phyloP scores from a whole-genome alignment of 2,888 invertebrate genomes.

The Cetonia aurata region DNA sequence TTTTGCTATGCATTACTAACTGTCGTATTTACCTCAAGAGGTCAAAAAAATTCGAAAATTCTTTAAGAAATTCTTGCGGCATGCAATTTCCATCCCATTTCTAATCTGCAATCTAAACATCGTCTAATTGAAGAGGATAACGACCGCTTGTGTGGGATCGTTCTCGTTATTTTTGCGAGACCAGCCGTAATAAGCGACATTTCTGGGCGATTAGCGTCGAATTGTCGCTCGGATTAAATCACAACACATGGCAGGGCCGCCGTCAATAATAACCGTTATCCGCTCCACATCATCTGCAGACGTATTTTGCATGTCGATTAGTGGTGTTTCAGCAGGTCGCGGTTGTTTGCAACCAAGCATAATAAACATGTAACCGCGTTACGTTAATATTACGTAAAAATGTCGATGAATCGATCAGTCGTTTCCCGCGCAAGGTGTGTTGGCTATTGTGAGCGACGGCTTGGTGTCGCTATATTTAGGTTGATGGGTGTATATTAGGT shows the following conservation, averaged over 20 bases:
- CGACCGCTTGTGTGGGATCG: too few relatives aligned
- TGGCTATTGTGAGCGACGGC: constrained; percentile 13
- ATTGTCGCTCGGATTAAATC: constrained; percentile 28
- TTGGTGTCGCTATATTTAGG: constrained; percentile 9
- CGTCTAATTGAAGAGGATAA: too few relatives aligned
- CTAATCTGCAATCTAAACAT: too few relatives aligned
- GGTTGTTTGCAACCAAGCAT: constrained; percentile 4
- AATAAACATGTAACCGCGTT: constrained; percentile 24
- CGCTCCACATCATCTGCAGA: neutral
- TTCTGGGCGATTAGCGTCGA: constrained; percentile 11
- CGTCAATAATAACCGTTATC: constrained; percentile 12
- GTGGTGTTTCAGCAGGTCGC: constrained; percentile 3
- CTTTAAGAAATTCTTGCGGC: too few relatives aligned
- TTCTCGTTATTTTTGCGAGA: constrained; percentile 5
- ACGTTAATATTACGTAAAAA: constrained; percentile 32
- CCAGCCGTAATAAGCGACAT: neutral
- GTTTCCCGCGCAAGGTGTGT: constrained; percentile 29
- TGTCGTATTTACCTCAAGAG: too few relatives aligned
- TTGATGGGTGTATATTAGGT: neutral
- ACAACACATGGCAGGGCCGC: neutral
- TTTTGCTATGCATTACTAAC: too few relatives aligned
- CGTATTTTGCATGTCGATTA: constrained; percentile 17
- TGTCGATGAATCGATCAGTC: constrained; percentile 30
- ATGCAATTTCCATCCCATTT: too few relatives aligned
- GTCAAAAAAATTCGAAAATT: too few relatives aligned